phyloP scores from a whole-genome alignment of 1,140 invertebrate genomes.

The Himalopsyche phryganea region DNA sequence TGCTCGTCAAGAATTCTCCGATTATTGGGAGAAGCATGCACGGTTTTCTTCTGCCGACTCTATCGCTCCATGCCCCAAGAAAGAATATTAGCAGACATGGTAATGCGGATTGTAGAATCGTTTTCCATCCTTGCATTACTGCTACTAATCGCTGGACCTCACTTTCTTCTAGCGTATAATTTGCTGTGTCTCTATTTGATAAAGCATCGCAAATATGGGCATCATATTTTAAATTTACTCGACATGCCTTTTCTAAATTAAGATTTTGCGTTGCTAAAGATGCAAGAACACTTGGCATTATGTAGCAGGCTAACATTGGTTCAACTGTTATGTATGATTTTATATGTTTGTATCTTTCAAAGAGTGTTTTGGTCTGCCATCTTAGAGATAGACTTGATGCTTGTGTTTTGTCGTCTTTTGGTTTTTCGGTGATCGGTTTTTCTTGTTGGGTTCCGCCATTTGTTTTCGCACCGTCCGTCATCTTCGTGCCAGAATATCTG shows the following conservation, averaged over 20 bases:
- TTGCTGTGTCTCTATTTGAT: slow-evolving; percentile 63
- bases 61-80: slow-evolving; percentile 75
- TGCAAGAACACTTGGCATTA: slow-evolving; percentile 74
- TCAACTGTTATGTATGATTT: slow-evolving; percentile 73
- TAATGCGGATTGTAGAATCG: slow-evolving; percentile 69
- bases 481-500: background rate
- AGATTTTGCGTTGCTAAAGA: slow-evolving; percentile 77
- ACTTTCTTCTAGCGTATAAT: slow-evolving; percentile 67
- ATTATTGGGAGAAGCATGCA: slow-evolving; percentile 80
- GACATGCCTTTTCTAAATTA: slow-evolving; percentile 79
- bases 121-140: slow-evolving; percentile 76
- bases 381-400: slow-evolving; percentile 9
- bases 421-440: slow-evolving; percentile 11
- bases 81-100: slow-evolving; percentile 74
- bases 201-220: slow-evolving; percentile 70
- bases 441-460: slow-evolving; percentile 6
- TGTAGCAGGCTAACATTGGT: slow-evolving; percentile 73
- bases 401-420: background rate
- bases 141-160: slow-evolving; percentile 73
- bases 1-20: slow-evolving; percentile 72
- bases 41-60: slow-evolving; percentile 70
- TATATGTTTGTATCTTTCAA: slow-evolving; percentile 54
- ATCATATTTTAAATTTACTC: slow-evolving; percentile 71
- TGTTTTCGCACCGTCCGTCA: slow-evolving; percentile 9
- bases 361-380: slow-evolving; percentile 50